These are phyloP conservation scores for Dermochelys coriacea DNA, from an alignment of 2,797 vertebrate species.

Conservation along the genomic window DNA sequence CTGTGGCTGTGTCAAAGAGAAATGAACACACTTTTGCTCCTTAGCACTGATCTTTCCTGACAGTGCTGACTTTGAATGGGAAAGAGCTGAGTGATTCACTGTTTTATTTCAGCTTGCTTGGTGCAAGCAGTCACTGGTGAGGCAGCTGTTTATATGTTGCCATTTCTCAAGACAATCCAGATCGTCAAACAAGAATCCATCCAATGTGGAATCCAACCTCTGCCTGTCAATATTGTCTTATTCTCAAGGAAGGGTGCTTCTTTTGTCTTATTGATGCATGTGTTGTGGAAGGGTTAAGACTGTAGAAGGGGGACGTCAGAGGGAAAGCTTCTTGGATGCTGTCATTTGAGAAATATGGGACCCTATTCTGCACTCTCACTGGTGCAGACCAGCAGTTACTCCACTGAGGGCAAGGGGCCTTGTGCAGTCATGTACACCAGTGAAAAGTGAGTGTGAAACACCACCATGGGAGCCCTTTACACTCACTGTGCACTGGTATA, in stretches of 20 bases:
- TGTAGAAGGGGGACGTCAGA: not conserved
- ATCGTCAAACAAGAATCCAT: not conserved
- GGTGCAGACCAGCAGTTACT: not conserved
- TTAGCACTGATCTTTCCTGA: not conserved
- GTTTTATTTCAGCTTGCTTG: not conserved
- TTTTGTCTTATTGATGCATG: too few relatives aligned
- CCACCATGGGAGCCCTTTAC: not conserved
- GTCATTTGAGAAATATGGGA: not conserved
- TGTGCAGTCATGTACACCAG: too few relatives aligned
- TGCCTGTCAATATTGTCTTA: not conserved
- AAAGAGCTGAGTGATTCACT: not conserved
- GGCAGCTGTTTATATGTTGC: not conserved
- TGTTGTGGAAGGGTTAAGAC: too few relatives aligned
- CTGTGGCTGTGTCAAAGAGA: not conserved
- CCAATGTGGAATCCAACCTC: not conserved
- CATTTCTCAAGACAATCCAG: not conserved
- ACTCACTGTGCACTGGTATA: not conserved
- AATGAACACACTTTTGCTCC: not conserved
- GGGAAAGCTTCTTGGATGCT: not conserved
- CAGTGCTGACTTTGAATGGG: not conserved
- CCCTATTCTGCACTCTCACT: not conserved
- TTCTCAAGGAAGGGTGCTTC: not conserved
- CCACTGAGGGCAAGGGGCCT: not conserved
- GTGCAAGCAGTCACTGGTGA: not conserved
- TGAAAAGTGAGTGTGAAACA: not conserved